Percentiles rank a stretch among this genome's conserved stretches.
These are phyloP conservation scores for Solea senegalensis DNA, from an alignment of 2,113 vertebrate genomes.

Conservation along the genomic window DNA sequence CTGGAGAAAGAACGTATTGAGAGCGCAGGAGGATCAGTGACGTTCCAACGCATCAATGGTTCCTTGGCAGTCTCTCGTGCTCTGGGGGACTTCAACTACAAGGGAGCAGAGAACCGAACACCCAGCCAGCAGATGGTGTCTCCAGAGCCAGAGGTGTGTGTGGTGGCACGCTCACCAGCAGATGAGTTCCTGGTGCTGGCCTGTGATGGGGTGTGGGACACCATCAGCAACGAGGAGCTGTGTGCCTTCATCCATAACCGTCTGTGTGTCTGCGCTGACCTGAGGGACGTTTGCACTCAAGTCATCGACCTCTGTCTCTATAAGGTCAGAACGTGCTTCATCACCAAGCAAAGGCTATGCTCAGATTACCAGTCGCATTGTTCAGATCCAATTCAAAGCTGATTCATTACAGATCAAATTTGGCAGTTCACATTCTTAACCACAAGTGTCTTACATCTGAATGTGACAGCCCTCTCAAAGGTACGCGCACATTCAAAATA, in stretches of 20 bases:
- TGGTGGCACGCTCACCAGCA: slow-evolving; percentile 75
- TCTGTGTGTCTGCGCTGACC: slow-evolving; percentile 80
- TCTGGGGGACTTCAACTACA: slow-evolving; percentile 86
- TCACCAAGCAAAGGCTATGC: background rate
- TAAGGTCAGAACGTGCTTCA: slow-evolving; percentile 77
- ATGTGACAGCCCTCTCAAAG: too few species aligned
- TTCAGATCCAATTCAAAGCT: too few species aligned
- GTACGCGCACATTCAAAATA: too few species aligned
- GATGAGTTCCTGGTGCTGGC: slow-evolving; percentile 88
- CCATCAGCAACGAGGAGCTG: slow-evolving; percentile 81
- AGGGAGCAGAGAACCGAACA: slow-evolving; percentile 80
- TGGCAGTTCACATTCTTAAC: too few species aligned
- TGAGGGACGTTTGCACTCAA: slow-evolving; percentile 83
- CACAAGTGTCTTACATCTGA: too few species aligned
- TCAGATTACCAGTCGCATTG: background rate
- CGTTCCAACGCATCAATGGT: slow-evolving; percentile 83
- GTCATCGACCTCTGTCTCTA: slow-evolving; percentile 86
- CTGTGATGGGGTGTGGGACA: slow-evolving; percentile 87
- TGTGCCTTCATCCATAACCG: slow-evolving; percentile 82
- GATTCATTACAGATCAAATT: too few species aligned
- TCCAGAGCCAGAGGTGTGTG: slow-evolving; percentile 84
- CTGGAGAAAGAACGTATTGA: slow-evolving; percentile 85
- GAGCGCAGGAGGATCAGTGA: slow-evolving; percentile 82
- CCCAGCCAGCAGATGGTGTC: slow-evolving; percentile 85
- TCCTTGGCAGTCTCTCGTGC: slow-evolving; percentile 86